These are phyloP conservation scores for Tholera decimalis DNA, from an alignment of 2,888 invertebrate species.

Conservation along the genomic window DNA sequence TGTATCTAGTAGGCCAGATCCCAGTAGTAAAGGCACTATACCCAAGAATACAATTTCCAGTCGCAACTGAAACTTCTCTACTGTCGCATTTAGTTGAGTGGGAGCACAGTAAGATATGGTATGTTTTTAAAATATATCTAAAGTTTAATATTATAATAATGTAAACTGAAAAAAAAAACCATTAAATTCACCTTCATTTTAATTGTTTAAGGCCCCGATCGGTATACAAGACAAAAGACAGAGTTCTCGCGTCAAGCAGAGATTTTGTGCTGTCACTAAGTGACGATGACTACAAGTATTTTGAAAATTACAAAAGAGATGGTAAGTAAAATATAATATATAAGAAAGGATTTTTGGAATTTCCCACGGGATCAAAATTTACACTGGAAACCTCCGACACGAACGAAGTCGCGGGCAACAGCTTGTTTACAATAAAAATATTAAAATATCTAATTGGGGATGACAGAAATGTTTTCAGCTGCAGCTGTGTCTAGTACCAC, in stretches of 20 bases:
- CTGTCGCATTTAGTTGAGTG: conserved; percentile 95
- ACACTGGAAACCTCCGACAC: no score
- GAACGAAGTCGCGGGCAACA: no score
- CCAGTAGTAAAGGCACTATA: conserved; percentile 94
- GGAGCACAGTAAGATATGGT: conserved; percentile 94
- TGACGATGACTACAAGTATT: conserved; percentile 71
- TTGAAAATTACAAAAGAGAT: conserved; percentile 66
- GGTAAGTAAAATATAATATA: conserved; percentile 64
- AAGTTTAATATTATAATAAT: background rate
- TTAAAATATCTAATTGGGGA: fast-evolving
- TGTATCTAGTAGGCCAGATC: conserved; percentile 94
- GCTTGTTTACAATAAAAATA: background rate
- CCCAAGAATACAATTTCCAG: conserved; percentile 94
- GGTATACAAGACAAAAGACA: conserved; percentile 40
- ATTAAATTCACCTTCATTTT: no score
- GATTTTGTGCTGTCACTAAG: conserved; percentile 66
- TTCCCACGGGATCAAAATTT: no score
- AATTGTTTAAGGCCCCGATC: conserved; percentile 41
- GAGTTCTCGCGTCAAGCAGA: conserved; percentile 48
- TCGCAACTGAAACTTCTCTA: conserved; percentile 95
- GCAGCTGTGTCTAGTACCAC: no score
- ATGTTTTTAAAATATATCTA: background rate
- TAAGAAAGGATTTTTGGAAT: no score
- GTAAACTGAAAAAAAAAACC: no score
- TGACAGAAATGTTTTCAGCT: no score